phyloP scores from a whole-genome alignment of 2,797 vertebrate species.

The Enteromius trimaculatus region DNA sequence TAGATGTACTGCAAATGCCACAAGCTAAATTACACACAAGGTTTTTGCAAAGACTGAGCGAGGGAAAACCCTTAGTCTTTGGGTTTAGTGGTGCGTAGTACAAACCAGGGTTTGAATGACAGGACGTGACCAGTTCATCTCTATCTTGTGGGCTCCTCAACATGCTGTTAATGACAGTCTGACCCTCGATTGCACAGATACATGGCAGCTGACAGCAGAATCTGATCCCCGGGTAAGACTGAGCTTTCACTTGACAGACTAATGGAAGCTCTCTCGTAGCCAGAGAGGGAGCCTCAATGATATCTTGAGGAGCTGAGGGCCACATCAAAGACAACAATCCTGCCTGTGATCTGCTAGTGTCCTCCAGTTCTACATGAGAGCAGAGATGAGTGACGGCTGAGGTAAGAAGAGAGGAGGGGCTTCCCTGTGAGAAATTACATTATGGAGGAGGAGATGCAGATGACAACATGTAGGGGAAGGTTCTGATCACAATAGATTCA shows the following conservation, averaged over 20 bases:
- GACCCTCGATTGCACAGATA: constrained; percentile 43
- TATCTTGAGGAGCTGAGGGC: constrained; percentile 45
- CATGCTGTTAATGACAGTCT: constrained; percentile 30
- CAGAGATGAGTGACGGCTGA: constrained; percentile 46
- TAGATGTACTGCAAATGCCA: background rate
- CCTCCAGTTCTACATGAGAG: constrained; percentile 51
- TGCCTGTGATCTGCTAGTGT: constrained; percentile 59
- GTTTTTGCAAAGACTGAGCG: background rate
- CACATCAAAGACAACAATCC: constrained; percentile 61
- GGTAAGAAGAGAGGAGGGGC: constrained; percentile 56
- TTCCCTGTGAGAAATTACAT: constrained; percentile 51
- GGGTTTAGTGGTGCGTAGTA: background rate
- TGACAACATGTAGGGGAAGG: constrained; percentile 4
- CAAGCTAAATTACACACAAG: background rate
- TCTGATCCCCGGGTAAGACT: constrained; percentile 34
- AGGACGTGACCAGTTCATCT: constrained; percentile 26
- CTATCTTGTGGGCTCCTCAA: constrained; percentile 23
- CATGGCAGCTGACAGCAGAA: constrained; percentile 52
- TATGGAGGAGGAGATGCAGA: constrained; percentile 48
- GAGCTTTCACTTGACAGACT: constrained; percentile 58
- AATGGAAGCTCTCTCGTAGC: constrained; percentile 52
- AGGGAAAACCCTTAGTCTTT: background rate
- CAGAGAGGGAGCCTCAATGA: constrained; percentile 29
- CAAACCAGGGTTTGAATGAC: constrained; percentile 26
- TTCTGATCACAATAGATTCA: background rate